These are phyloP conservation scores for Enteromius radiatus DNA, from an alignment of 2,797 vertebrate species.

Conservation along the genomic window DNA sequence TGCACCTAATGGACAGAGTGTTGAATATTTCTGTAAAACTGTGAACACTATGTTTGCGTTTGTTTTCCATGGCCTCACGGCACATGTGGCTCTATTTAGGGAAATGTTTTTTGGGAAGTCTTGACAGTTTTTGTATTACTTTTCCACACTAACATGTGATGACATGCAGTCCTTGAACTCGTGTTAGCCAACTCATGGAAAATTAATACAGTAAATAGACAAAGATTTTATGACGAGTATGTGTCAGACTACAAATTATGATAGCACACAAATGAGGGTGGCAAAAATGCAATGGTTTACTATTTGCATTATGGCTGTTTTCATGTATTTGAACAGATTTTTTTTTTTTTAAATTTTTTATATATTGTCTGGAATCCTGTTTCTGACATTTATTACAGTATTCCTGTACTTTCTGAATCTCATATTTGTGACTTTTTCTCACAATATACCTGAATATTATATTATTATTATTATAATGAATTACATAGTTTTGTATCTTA, in stretches of 20 bases:
- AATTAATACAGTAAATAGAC: constrained; percentile 12
- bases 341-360: background rate
- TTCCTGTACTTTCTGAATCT: background rate
- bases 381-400: background rate
- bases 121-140: constrained; percentile 44
- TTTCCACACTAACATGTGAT: constrained; percentile 42
- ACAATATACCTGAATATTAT: background rate
- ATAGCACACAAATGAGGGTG: background rate
- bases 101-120: constrained; percentile 45
- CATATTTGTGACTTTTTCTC: background rate
- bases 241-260: background rate
- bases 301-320: background rate
- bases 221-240: constrained; percentile 20
- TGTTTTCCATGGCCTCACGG: constrained; percentile 49
- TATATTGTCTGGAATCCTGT: background rate
- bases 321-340: background rate
- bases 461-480: background rate
- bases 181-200: constrained; percentile 21
- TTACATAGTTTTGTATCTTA: background rate
- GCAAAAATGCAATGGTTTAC: background rate
- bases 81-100: constrained; percentile 48
- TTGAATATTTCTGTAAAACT: constrained; percentile 56
- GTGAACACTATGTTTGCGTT: constrained; percentile 51
- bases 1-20: constrained; percentile 53
- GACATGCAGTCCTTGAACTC: constrained; percentile 36